Percentiles rank a stretch among this genome's conserved stretches.
phyloP scores from a whole-genome alignment of 2,888 invertebrate species.

The Uloborus plumipes region DNA sequence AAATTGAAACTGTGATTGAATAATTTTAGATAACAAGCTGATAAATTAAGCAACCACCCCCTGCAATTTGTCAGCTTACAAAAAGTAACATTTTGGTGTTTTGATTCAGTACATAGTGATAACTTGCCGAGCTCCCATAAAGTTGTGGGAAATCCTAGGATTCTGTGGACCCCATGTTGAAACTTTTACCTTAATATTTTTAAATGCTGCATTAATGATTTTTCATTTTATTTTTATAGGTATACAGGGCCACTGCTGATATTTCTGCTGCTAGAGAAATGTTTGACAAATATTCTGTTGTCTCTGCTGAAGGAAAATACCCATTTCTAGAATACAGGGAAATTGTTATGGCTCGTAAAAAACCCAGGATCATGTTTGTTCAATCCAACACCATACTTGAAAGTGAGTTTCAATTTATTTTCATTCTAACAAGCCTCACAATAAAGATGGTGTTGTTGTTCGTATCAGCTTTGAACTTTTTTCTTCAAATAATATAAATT shows the following conservation, averaged over 20 bases:
- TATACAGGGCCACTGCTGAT: slow-evolving; percentile 91
- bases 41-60: too few relatives aligned
- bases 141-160: too few relatives aligned
- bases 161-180: too few relatives aligned
- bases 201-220: too few relatives aligned
- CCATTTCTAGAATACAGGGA: slow-evolving; percentile 89
- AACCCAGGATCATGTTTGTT: slow-evolving; percentile 91
- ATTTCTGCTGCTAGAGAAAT: slow-evolving; percentile 79
- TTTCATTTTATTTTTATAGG: slow-evolving; percentile 70
- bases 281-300: slow-evolving; percentile 86
- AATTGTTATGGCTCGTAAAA: slow-evolving; percentile 89
- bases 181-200: too few relatives aligned
- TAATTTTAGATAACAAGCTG: too few relatives aligned
- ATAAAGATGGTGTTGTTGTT: not conserved
- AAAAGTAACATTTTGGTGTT: too few relatives aligned
- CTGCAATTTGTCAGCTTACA: too few relatives aligned
- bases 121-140: too few relatives aligned
- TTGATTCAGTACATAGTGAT: too few relatives aligned
- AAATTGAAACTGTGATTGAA: too few relatives aligned
- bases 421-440: not conserved
- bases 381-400: slow-evolving; percentile 84
- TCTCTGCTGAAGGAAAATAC: slow-evolving; percentile 77
- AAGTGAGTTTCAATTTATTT: slow-evolving; percentile 70
- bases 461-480: not conserved
- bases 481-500: too few relatives aligned